These are phyloP conservation scores for Dicrurus megarhynchus DNA, from an alignment of 2,113 vertebrate genomes.

Conservation along the genomic window DNA sequence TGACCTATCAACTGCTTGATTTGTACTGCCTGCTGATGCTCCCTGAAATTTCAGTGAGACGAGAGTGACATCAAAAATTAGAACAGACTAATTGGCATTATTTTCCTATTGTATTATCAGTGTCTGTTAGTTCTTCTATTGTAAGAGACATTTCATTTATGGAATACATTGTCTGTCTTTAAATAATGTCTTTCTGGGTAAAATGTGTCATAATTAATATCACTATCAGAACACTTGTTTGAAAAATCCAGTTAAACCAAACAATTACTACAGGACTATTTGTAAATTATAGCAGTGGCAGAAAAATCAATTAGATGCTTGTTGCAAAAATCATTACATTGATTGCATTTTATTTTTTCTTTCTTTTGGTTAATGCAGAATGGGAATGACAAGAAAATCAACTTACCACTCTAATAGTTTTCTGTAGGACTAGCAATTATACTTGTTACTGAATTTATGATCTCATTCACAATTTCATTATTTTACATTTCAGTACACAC, in stretches of 20 bases:
- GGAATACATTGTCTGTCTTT: neutral
- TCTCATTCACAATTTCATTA: neutral
- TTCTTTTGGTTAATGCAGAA: neutral
- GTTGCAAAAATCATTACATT: neutral
- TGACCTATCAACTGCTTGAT: neutral
- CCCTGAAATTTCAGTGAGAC: neutral
- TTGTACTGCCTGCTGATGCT: neutral
- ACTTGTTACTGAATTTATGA: neutral
- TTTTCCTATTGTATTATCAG: neutral
- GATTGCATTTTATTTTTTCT: neutral
- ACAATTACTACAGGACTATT: neutral
- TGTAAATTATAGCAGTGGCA: neutral
- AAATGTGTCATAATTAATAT: neutral
- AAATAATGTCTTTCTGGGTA: neutral
- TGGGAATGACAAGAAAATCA: neutral
- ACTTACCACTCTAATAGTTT: neutral
- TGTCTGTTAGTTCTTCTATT: neutral
- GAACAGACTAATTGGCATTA: neutral
- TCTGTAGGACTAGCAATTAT: neutral
- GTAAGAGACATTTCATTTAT: neutral
- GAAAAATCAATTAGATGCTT: conserved; percentile 33
- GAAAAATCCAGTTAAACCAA: neutral
- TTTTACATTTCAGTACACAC: neutral
- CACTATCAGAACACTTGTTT: neutral
- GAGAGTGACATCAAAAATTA: neutral